Base-by-base conservation (phyloP, 2,113 vertebrate genomes). In the Anolis carolinensis region DNA sequence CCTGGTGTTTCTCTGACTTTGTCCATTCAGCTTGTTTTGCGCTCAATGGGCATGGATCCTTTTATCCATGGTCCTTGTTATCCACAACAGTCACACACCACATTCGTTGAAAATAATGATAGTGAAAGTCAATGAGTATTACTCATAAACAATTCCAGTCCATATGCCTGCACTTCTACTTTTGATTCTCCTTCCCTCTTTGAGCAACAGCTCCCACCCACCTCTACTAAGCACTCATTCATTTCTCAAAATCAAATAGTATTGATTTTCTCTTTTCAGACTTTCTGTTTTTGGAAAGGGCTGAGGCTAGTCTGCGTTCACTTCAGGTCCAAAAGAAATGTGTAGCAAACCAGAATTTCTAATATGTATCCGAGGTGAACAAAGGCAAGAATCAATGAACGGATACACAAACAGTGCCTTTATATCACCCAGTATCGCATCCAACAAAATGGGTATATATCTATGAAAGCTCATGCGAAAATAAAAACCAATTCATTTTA, bases 321-420 rank as follows among this genome's bases (percentile, higher is more conserved):
- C 0, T 0, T 44, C 70, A 30, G 52, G 82, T 44, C 25, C 13
- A 44, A 79, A 27, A 73, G 11, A 13, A 81, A 21, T 50, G 30
- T 91, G 74, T 76, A 62, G 79, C 23, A 74, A 82, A 34, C 39
- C 59, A 5, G 21, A 34, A 30, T 83, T 72, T 72, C 52, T 72
- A 82, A 82, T n/a, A 50, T 11, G 48, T 71, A 82, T 82, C 23
- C 14, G 55, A 59, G 55, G 13, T 59, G 52, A 55, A 55, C 7
- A 55, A 14, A 55, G 52, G 52, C 52, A 59, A 59, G 11, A 59
- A 59, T 18, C 55, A 59, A 59, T 59, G 55, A 59, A 59, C 16
- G 55, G 55, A 59, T 59, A 59, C 14, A 59, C 55, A 59, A 16
- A 59, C 14, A 59, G 5, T 44, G 39, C 39, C 39, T 44, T 44